These are phyloP conservation scores for Dermatemys mawii DNA, from an alignment of 2,113 vertebrate species.

Conservation along the genomic window DNA sequence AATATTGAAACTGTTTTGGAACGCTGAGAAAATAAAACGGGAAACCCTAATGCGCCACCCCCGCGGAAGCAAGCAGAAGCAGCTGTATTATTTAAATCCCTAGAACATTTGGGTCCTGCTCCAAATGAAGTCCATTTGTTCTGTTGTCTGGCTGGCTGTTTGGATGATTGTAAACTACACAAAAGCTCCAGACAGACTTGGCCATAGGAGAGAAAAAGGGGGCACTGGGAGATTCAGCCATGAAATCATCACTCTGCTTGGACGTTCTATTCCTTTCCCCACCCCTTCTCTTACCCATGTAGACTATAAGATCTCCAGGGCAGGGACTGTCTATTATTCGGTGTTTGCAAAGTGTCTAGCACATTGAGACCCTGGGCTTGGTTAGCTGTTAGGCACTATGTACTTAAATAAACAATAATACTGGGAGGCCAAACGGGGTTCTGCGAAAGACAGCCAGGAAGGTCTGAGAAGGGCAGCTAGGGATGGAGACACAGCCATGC, in stretches of 20 bases:
- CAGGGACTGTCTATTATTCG: not conserved
- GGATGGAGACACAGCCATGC: not conserved
- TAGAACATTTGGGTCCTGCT: not conserved
- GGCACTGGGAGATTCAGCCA: not conserved
- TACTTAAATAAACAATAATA: not conserved
- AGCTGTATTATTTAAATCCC: not conserved
- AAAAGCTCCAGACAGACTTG: not conserved
- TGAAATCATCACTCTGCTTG: not conserved
- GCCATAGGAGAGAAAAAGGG: not conserved
- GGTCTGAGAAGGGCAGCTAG: not conserved
- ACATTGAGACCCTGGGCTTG: not conserved
- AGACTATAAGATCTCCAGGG: not conserved
- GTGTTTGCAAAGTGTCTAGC: not conserved
- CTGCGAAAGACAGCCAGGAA: not conserved
- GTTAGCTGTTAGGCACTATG: not conserved
- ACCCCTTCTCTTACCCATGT: not conserved
- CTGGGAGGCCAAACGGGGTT: not conserved
- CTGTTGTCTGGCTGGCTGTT: not conserved
- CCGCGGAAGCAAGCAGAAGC: rapidly evolving
- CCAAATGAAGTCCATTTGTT: not conserved
- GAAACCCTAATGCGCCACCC: not conserved
- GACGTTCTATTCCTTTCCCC: not conserved
- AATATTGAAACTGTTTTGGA: not conserved
- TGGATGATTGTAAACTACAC: not conserved
- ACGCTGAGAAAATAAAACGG: not conserved